Percentiles rank a stretch among this genome's conserved stretches.
Conservation (phyloP, 2,888 invertebrate species). For the Hydroisotoma schaefferi region DNA sequence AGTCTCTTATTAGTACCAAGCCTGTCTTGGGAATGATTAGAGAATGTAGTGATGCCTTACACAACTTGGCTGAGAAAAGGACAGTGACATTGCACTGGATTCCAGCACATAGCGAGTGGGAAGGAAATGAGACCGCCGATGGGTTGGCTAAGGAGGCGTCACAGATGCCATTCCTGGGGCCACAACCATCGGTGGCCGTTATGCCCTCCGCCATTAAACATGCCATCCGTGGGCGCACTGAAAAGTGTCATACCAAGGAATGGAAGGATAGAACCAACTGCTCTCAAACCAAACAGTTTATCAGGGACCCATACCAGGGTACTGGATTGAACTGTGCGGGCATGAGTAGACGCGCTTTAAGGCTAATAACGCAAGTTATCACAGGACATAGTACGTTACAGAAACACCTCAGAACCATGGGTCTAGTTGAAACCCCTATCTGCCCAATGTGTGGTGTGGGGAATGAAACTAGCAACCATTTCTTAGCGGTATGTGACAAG, state of each 20-base stretch:
- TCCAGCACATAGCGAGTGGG: conserved; percentile 18
- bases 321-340: not conserved
- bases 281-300: not conserved
- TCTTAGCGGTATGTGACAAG: not conserved
- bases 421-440: not conserved
- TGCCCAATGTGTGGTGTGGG: too few species aligned
- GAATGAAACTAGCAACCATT: not conserved
- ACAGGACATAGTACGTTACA: not conserved
- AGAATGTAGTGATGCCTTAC: conserved; percentile 3
- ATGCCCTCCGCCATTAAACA: not conserved
- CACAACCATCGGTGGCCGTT: not conserved
- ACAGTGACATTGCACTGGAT: conserved; percentile 19
- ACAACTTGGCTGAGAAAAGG: not conserved
- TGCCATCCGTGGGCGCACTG: not conserved
- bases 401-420: not conserved
- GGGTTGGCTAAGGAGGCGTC: not conserved
- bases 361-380: not conserved
- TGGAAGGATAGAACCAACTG: not conserved
- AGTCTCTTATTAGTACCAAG: conserved; percentile 5
- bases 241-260: not conserved
- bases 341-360: not conserved
- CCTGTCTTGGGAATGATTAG: conserved; percentile 3
- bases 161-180: not conserved
- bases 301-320: not conserved
- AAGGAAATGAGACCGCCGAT: conserved; percentile 22